Evolutionary conservation across 2,888 invertebrate genomes (phyloP), one percentile per base, ranked within the genome.

Genomic region (Lacanobia wlatinum): DNA sequence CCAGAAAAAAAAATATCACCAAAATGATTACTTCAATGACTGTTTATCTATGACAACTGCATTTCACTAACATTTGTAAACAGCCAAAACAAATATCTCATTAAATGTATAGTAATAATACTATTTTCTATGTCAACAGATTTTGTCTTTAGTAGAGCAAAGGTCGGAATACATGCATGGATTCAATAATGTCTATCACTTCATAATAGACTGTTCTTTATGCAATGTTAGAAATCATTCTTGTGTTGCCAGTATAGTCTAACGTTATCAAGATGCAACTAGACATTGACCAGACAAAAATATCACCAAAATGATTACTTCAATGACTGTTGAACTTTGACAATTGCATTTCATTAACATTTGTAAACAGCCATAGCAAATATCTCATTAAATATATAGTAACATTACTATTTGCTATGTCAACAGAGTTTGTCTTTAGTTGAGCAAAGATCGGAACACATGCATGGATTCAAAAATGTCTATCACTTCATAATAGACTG

Each of bases 361-460:
- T 43, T 14, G 3, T 21, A 59, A 59, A 21, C 21, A 40, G 12
- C 40, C n/a, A n/a, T 2, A 14, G 14, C n/a, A n/a, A n/a, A 56
- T 28, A 10, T 18, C 34, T 56, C 18, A 34, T 59, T 21, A 14
- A 1, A 21, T 21, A 59, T 12, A n/a, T 59, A 9, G 4, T 7
- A 21, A 9, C 9, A 21, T 9, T 50, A 4, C 9, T 21, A 0
- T 52, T 52, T 52, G 9, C 18, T 56, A 18, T 59, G 8, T 28
- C 38, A 21, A 18, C 23, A 9, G 12, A 23, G 38, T 18, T 23
- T 34, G 61, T 75, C 55, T 18, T 14, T 34, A n/a, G 6, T 16
- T 63, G 53, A 50, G 0, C n/a, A 82, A 70, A 78, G 78, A 28
- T 76, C 48, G 9, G 4, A 23, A 38, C 2, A 52, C 59, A 38